Evolutionary conservation across 2,888 invertebrate genomes (phyloP), one percentile per base, ranked within the genome.

Genomic region (Ptychoptera albimana): DNA sequence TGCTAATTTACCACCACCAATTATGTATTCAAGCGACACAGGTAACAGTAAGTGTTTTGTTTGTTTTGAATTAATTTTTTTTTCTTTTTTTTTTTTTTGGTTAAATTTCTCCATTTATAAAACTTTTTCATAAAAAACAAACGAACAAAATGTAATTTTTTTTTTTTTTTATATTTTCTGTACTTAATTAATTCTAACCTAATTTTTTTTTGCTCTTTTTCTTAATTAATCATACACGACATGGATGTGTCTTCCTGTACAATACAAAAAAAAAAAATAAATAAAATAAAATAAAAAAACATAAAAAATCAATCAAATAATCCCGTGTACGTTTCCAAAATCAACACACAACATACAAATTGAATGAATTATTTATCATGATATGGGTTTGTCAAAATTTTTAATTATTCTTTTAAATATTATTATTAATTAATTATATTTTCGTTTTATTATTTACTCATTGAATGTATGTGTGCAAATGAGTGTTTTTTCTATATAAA

Each of bases 1-100:
- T 66, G 86, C 87, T 47, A 78, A 83, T 57, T 73, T 85, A 56
- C 80, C 85, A 50, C 86, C 86, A 49, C 85, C 87, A 39, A 83
- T 86, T 59, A 71, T 87, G 54, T 87, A 84, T 69, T 82, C 85
- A 51, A 85, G 82, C 61, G 85, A 87, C 62, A 82, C 84, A 66
- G 86, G 86, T 86, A 67, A 66, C 32, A 29, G 23, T 23, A 23
- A 32, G 14, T 11, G n/a, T 39, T 15, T 47, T 49, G 38, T 49
- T 50, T 39, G 45, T 47, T 39, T 46, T 23, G 23, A 5, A 23
- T 23, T 23, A 5, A 5, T 23, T 7, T 23, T 23, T 23, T 23
- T 5, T 23, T 23, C 23, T 3, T 23, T 23, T 23, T 23, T 23
- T 23, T 23, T 23, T 23, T 23, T 23, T n/a, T n/a, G n/a, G n/a